Base-by-base conservation (phyloP, 2,113 vertebrate species). In the Tyrannus savana region DNA sequence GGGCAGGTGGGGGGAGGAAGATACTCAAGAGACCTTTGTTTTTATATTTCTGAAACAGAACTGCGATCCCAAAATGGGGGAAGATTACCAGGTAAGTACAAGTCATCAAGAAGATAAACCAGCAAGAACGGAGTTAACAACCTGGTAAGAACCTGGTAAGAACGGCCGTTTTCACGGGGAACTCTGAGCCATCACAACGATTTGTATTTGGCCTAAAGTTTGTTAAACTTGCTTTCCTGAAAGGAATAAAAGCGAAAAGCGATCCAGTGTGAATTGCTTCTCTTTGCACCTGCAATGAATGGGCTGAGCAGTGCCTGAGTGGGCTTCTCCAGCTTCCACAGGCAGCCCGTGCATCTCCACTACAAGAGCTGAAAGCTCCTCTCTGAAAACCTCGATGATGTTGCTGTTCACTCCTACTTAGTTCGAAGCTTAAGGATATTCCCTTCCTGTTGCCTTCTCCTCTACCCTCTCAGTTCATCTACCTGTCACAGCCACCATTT, bases 11-110 rank as follows among this genome's bases (percentile, higher is more conserved):
- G 37, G 47, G 12, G 59, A 90, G 22, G 46, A 31, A 80, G 82
- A 79, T 7, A 53, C 46, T 77, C 68, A 28, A 28, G 55, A 53
- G 39, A 77, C 13, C 19, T 56, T 68, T 49, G 19, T 14, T 83
- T 94, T 84, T 21, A 1, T 78, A 53, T 50, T 86, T 74, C 73
- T 89, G 73, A 83, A 90, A 76, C 30, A 83, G 37, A 95, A 62
- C 47, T 80, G 53, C 25, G 41, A 80, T 89, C 69, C 25, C 16
- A 27, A 91, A 88, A 49, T 4, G 62, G 55, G 52, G 24, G 33
- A 81, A 84, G 42, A 78, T 30, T 50, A 78, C 39, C 30, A 88
- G 46, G 22, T 84, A 89, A 78, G 72, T 68, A 78, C 52, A 75
- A 88, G 27, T 30, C 72, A 94, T 41, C 56, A 59, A 89, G 42